A percentile compares a stretch with the other conserved stretches of the same genome.
These are phyloP conservation scores for Onychomys torridus DNA, from an alignment of 2,797 vertebrate species.

Conservation along the genomic window DNA sequence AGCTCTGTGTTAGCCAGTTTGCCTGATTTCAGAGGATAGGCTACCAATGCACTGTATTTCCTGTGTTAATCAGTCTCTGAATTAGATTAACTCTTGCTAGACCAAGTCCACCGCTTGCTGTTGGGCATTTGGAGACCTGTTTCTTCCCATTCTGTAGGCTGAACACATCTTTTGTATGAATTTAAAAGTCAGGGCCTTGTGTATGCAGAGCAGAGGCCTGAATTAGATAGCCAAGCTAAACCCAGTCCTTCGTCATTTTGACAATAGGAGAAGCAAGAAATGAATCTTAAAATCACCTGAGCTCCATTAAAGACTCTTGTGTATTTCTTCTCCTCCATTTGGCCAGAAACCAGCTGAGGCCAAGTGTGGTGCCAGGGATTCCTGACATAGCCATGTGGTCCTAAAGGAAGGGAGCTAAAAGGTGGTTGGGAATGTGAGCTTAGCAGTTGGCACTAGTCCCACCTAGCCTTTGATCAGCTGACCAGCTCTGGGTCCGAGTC, in stretches of 20 bases:
- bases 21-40: constrained; percentile 68
- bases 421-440: not conserved
- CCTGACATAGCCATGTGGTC: not conserved
- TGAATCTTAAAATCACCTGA: not conserved
- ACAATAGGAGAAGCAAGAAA: not conserved
- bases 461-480: not conserved
- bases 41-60: constrained; percentile 32
- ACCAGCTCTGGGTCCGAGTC: not conserved
- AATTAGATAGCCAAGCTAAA: not conserved
- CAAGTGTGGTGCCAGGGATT: not conserved
- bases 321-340: not conserved
- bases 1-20: constrained; percentile 40
- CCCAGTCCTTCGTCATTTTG: not conserved
- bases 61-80: constrained; percentile 29
- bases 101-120: not conserved
- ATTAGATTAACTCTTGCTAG: constrained; percentile 65
- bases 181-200: constrained; percentile 14
- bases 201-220: not conserved
- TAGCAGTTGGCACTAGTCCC: too few relatives aligned
- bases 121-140: not conserved
- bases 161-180: not conserved
- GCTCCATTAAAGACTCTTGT: not conserved
- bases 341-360: not conserved
- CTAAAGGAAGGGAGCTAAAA: not conserved
- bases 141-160: not conserved